phyloP scores from a whole-genome alignment of 2,888 invertebrate genomes.

The Chymomyza fuscimana region DNA sequence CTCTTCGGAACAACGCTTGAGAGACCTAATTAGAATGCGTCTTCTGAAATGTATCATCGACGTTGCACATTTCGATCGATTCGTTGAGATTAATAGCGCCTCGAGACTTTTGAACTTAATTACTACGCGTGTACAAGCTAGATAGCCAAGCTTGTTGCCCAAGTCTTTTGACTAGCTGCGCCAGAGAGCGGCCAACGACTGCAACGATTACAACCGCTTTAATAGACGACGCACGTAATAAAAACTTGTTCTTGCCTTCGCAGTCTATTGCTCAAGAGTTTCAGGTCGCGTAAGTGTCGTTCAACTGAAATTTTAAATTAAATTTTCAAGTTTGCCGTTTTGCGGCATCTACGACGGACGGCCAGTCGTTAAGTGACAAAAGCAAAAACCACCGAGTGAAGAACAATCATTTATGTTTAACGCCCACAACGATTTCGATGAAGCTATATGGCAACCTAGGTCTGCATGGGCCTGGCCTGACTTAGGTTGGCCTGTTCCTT shows the following conservation, averaged over 20 bases:
- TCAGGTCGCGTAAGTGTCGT: constrained; percentile 46
- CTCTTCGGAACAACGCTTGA: constrained; percentile 22
- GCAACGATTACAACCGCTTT: not conserved
- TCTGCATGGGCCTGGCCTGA: constrained; percentile 3
- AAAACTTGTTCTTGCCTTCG: constrained; percentile 37
- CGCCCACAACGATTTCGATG: constrained; percentile 55
- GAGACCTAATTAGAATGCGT: constrained; percentile 42
- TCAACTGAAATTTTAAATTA: constrained; percentile 56
- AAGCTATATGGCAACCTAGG: constrained; percentile 23
- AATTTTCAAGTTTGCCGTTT: constrained; percentile 37
- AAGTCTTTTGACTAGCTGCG: constrained; percentile 48
- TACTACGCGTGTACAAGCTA: constrained; percentile 33
- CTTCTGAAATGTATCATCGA: constrained; percentile 24
- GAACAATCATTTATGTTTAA: constrained; percentile 64
- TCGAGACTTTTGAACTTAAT: constrained; percentile 43
- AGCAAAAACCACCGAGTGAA: constrained; percentile 33
- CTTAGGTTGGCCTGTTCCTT: constrained; percentile 17
- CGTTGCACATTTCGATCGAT: constrained; percentile 34
- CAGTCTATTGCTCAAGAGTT: constrained; percentile 39
- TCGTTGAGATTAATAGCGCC: constrained; percentile 37
- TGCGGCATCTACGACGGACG: constrained; percentile 26
- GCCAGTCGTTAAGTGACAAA: constrained; percentile 29
- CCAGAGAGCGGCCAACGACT: not conserved
- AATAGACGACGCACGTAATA: constrained; percentile 22
- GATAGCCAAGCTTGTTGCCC: constrained; percentile 43